Evolutionary conservation across 1,140 invertebrate genomes (phyloP).

Genomic region (Macrotrachela quadricornifera): DNA sequence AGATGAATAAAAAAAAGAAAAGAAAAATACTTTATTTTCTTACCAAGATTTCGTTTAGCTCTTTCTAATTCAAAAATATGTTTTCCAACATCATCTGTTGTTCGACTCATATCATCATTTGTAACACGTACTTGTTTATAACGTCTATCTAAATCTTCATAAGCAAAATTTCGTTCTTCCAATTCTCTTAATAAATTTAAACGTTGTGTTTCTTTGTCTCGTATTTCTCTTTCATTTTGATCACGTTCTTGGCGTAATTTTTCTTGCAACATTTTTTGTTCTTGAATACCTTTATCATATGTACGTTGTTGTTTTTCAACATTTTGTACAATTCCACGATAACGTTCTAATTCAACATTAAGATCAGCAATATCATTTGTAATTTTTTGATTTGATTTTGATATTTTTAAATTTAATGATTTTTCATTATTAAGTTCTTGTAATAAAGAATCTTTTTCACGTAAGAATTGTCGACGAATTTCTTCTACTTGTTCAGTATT

Average conservation of each 20-base stretch:
- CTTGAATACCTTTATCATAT: conserved; percentile 79
- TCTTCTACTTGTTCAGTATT: conserved; percentile 61
- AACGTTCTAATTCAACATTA: conserved; percentile 55
- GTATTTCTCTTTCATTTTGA: conserved; percentile 64
- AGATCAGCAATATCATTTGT: conserved; percentile 58
- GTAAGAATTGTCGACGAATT: conserved; percentile 55
- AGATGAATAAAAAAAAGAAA: too few species aligned
- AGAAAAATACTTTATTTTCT: too few species aligned
- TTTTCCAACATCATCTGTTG: conserved; percentile 85
- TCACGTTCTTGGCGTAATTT: conserved; percentile 59
- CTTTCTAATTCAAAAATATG: conserved; percentile 93
- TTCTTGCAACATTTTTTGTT: conserved; percentile 47
- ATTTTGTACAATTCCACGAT: conserved; percentile 53
- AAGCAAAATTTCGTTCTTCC: conserved; percentile 64
- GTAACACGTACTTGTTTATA: conserved; percentile 64
- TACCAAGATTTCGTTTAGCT: conserved; percentile 70
- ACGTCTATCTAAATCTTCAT: conserved; percentile 66
- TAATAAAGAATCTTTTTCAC: conserved; percentile 68
- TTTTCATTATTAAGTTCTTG: conserved; percentile 45
- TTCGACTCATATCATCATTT: conserved; percentile 65
- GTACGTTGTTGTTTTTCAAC: conserved; percentile 93
- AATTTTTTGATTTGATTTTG: conserved; percentile 90
- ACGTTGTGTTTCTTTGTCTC: conserved; percentile 86
- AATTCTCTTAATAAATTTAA: conserved; percentile 66
- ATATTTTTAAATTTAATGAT: conserved; percentile 40